Base-by-base conservation (phyloP, 2,113 vertebrate species). In the Sciurus niger region DNA sequence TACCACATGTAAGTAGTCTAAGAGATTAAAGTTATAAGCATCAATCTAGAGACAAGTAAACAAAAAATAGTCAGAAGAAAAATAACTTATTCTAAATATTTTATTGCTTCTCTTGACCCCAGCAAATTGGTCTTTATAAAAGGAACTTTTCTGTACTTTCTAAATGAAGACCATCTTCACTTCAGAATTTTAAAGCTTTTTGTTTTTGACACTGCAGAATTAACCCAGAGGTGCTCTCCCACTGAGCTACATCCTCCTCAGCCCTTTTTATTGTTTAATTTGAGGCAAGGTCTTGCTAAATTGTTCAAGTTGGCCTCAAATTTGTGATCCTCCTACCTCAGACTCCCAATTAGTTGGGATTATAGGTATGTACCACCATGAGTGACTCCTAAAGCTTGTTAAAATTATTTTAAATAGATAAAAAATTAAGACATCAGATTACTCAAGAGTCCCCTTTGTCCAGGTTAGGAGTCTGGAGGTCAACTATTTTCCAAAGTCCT, bases 21-120 rank as follows among this genome's bases (percentile, higher is more conserved):
- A 84, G 70, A 83, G 51, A 96, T 70, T 92, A 82, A 89, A 94
- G 85, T 6, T 80, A 94, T 65, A 95, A 95, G 77, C 84, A 96
- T 48, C 70, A 88, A 95, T 79, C 51, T 73, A 89, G 77, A 85
- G 70, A 92, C 24, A 37, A 96, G 24, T 60, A 96, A 90, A 68
- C 10, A 94, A 90, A 96, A 96, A 91, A 90, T 72, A 73, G 92
- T 70, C 80, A 90, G 73, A 82, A 89, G 72, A 78, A 95, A 96
- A 97, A 93, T 37, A 94, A 94, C 34, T 79, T 51, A 83, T 43
- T 40, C 6, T 76, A 90, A 7, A 24, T 90, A 97, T 95, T 90
- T 95, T 74, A 89, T 76, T 89, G 51, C 18, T 89, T 93, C 24
- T 90, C 73, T 16, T 97, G 32, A 90, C 18, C 18, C 48, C 30